Evolutionary conservation across 2,888 invertebrate genomes (phyloP).

Genomic region (Alloscopus bannaensis): DNA sequence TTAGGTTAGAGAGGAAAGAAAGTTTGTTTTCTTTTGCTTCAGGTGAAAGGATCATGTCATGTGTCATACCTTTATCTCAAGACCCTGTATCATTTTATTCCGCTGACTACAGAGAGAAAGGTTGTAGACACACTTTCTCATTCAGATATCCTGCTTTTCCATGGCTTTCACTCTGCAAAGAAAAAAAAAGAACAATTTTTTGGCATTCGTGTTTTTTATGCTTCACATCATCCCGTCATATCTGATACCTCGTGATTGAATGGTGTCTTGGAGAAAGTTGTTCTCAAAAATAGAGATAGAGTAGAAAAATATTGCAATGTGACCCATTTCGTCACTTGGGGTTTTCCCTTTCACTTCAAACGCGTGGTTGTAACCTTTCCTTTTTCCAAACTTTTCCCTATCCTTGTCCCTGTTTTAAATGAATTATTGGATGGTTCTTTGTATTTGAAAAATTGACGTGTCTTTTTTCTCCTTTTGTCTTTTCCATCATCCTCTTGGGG

Average conservation of each 20-base stretch:
- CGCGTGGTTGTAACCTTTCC: too few species aligned
- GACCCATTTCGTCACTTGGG: conserved; percentile 34
- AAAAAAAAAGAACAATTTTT: too few species aligned
- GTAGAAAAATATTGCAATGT: conserved; percentile 37
- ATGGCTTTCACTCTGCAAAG: too few species aligned
- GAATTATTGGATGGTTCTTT: conserved; percentile 45
- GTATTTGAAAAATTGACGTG: conserved; percentile 54
- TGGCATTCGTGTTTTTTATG: too few species aligned
- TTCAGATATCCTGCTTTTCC: too few species aligned
- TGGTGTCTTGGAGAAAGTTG: conserved; percentile 4
- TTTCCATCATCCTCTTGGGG: not conserved
- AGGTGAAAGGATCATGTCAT: conserved; percentile 13
- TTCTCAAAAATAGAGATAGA: not conserved
- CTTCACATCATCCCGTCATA: conserved; percentile 17
- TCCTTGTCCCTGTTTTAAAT: conserved; percentile 33
- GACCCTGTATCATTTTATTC: conserved; percentile 29
- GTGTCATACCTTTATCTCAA: too few species aligned
- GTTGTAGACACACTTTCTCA: too few species aligned
- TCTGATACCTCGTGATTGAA: conserved; percentile 36
- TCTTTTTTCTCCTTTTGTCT: conserved; percentile 30
- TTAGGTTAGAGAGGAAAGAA: not conserved
- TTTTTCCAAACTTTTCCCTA: conserved; percentile 22
- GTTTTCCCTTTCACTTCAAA: conserved; percentile 48
- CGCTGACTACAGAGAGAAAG: too few species aligned
- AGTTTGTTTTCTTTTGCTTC: conserved; percentile 13